Conservation (phyloP, 64 coral and sea anemone species). For the Dendronephthya gigantea region DNA sequence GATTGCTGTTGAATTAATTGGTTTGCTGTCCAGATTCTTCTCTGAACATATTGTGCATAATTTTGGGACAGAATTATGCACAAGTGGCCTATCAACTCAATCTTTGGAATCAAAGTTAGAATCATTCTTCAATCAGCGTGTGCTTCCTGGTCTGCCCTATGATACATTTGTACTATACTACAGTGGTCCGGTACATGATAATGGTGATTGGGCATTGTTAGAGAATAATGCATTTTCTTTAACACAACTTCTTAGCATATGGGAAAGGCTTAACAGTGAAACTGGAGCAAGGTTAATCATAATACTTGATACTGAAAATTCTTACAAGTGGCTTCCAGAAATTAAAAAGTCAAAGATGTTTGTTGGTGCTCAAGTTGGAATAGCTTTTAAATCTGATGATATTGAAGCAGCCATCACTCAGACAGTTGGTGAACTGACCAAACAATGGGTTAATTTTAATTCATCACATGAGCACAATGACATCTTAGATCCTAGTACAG, state of each 20-base stretch:
- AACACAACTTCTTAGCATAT: constrained; percentile 49
- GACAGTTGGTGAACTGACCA: constrained; percentile 76
- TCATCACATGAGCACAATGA: not conserved
- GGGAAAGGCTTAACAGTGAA: constrained; percentile 53
- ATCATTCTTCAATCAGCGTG: constrained; percentile 70
- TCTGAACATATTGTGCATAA: constrained; percentile 86
- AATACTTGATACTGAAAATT: constrained; percentile 86
- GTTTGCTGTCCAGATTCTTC: constrained; percentile 77
- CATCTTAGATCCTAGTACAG: not conserved
- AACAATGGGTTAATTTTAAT: constrained; percentile 64
- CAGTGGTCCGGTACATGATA: constrained; percentile 72
- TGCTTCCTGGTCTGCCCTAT: constrained; percentile 72
- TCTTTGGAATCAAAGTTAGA: constrained; percentile 61
- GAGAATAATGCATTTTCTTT: constrained; percentile 70
- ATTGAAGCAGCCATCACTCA: constrained; percentile 54
- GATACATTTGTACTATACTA: constrained; percentile 93
- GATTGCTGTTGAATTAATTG: constrained; percentile 65
- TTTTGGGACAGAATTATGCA: constrained; percentile 90
- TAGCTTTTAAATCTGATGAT: constrained; percentile 44
- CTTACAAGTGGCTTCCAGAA: constrained; percentile 66
- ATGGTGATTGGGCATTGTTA: constrained; percentile 79
- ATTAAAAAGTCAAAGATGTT: constrained; percentile 67
- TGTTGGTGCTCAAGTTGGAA: constrained; percentile 80
- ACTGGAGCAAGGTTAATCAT: constrained; percentile 70
- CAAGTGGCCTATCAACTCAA: constrained; percentile 76